Percentiles rank a stretch among this genome's conserved stretches.
Conservation (phyloP, 2,113 vertebrate genomes). For the Pygoscelis adeliae region DNA sequence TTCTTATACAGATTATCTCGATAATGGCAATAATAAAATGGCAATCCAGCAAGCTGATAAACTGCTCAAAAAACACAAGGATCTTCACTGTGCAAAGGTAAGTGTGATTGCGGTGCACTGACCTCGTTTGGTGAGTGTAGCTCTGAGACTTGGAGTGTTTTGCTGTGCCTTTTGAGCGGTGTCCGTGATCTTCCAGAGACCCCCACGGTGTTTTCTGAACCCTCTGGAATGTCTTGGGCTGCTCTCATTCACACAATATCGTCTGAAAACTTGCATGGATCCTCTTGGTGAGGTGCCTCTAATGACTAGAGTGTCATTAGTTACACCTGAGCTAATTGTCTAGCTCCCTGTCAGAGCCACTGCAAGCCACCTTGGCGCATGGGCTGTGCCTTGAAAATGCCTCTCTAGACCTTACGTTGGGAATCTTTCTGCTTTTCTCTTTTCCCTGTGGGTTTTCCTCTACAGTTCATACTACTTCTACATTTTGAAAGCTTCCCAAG, state of each 20-base stretch:
- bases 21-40: conserved; percentile 99
- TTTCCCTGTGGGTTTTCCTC: neutral
- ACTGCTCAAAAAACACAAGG: conserved; percentile 96
- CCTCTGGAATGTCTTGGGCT: neutral
- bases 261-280: neutral
- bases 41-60: conserved; percentile 99
- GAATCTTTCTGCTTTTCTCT: neutral
- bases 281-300: neutral
- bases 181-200: neutral
- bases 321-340: neutral
- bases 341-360: neutral
- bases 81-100: conserved; percentile 99
- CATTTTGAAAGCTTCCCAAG: neutral
- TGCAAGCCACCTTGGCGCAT: neutral
- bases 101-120: neutral
- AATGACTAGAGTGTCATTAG: neutral
- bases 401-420: neutral
- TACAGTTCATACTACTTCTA: neutral
- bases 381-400: neutral
- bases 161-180: neutral
- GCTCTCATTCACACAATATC: neutral
- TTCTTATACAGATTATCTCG: conserved; percentile 89
- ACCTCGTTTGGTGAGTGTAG: accelerated
- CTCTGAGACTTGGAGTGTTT: neutral
- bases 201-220: neutral